A percentile compares a stretch with the other conserved stretches of the same genome.
These are phyloP conservation scores for Sapayoa aenigma DNA, from an alignment of 2,113 vertebrate species.

Conservation along the genomic window DNA sequence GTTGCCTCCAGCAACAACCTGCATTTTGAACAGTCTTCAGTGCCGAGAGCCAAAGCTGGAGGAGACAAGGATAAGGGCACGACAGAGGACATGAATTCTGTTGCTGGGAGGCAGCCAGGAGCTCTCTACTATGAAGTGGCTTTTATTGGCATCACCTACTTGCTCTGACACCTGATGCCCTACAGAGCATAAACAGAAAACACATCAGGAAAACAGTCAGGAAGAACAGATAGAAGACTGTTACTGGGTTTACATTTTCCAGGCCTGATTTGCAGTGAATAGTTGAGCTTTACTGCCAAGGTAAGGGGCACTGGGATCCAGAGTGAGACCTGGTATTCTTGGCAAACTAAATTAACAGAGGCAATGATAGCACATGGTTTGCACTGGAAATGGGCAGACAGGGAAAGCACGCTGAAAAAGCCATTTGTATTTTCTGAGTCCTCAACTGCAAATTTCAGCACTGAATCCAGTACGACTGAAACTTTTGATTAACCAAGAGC, in stretches of 20 bases:
- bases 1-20: constrained; percentile 46
- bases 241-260: constrained; percentile 47
- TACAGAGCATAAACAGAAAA: constrained; percentile 45
- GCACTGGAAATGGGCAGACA: background rate
- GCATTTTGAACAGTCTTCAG: constrained; percentile 22
- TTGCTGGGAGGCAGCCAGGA: constrained; percentile 31
- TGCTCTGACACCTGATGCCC: constrained; percentile 43
- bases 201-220: background rate
- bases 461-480: background rate
- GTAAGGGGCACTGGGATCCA: background rate
- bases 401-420: background rate
- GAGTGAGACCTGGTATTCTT: background rate
- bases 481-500: background rate
- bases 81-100: constrained; percentile 35
- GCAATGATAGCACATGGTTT: background rate
- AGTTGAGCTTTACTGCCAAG: background rate
- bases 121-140: constrained; percentile 29
- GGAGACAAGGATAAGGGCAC: constrained; percentile 46
- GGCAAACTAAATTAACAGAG: background rate
- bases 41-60: background rate
- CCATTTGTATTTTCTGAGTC: background rate
- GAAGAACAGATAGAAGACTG: constrained; percentile 38
- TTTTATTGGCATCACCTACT: constrained; percentile 54
- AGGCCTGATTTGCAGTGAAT: constrained; percentile 20
- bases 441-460: background rate